Evolutionary conservation across 2,888 invertebrate species (phyloP).

Genomic region (Diarsia mendica): DNA sequence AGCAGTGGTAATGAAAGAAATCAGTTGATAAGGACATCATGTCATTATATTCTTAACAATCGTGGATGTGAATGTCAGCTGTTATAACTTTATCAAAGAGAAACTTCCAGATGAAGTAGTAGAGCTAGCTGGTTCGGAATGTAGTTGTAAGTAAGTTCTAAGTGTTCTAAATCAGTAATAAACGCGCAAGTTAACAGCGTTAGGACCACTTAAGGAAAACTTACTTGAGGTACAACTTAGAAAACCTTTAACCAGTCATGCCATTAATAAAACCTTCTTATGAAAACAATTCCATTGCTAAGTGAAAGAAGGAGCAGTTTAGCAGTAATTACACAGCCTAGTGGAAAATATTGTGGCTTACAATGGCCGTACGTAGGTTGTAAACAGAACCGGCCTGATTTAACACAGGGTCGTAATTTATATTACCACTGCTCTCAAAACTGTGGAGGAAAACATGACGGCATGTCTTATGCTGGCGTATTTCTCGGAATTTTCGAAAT

Average conservation of each 20-base stretch:
- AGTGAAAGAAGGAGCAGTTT: not conserved
- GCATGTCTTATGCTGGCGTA: too few species aligned
- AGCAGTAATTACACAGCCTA: not conserved
- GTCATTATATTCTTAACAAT: not conserved
- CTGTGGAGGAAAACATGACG: too few species aligned
- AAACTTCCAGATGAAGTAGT: not conserved
- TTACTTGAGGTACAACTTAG: constrained; percentile 18
- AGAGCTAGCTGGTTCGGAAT: not conserved
- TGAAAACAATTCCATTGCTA: not conserved
- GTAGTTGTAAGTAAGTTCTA: not conserved
- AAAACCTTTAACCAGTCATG: not conserved
- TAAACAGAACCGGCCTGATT: not conserved
- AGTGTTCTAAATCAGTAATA: constrained; percentile 2
- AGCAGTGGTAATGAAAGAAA: too few species aligned
- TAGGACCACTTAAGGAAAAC: constrained; percentile 17
- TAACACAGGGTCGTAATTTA: not conserved
- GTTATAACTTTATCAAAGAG: not conserved
- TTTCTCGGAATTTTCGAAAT: too few species aligned
- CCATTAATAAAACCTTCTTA: not conserved
- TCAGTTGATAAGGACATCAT: too few species aligned
- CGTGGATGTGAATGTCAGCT: not conserved
- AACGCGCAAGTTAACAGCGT: not conserved
- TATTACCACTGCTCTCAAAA: not conserved
- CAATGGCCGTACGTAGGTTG: not conserved
- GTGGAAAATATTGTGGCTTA: too few species aligned